Evolutionary conservation across 30 jellyfish, hydroid and myxozoan species (phyloP).

Genomic region (Hydractinia echinata): DNA sequence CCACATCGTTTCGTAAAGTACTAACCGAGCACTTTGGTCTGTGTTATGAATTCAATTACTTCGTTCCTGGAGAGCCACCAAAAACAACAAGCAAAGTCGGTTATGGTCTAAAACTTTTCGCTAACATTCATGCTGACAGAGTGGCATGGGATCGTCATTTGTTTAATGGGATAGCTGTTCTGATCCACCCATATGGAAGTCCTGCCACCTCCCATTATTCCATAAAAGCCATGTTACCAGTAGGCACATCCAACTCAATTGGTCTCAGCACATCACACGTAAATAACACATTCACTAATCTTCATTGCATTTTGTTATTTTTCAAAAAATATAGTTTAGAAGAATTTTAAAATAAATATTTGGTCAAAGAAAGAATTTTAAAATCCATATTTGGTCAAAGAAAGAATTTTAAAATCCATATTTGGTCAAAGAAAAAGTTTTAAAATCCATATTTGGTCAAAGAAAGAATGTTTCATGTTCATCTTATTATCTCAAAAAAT

Average conservation of each 20-base stretch:
- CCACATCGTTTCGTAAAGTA: background rate
- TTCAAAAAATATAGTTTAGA: too few relatives aligned
- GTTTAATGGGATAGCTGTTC: background rate
- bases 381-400: too few relatives aligned
- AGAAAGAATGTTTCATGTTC: too few relatives aligned
- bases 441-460: too few relatives aligned
- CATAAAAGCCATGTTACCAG: background rate
- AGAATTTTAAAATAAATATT: too few relatives aligned
- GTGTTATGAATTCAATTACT: background rate
- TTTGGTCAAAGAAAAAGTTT: too few relatives aligned
- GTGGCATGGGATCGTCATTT: background rate
- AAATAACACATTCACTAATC: background rate
- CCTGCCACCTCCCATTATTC: background rate
- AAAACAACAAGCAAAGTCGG: background rate
- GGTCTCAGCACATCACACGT: background rate
- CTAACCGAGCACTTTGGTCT: background rate
- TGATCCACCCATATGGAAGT: slow-evolving; percentile 4
- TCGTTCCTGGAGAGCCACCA: background rate
- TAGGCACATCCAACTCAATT: background rate
- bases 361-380: too few relatives aligned
- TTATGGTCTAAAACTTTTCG: background rate
- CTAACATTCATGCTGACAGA: background rate
- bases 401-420: too few relatives aligned
- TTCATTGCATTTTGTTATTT: too few relatives aligned
- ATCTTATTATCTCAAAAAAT: too few relatives aligned